Conservation (phyloP, 2,888 invertebrate genomes). For the Apamea epomidion region DNA sequence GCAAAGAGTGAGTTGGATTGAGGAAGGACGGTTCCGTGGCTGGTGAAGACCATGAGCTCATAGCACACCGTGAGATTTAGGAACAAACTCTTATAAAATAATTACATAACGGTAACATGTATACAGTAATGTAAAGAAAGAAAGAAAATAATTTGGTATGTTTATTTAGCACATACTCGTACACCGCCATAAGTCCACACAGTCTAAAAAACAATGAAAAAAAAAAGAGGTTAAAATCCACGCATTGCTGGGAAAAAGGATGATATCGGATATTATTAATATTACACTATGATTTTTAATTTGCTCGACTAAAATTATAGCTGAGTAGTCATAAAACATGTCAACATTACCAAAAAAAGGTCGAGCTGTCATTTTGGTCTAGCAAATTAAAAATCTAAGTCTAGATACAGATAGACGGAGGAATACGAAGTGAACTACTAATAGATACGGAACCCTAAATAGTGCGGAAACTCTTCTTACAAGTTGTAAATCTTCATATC, state of each 20-base stretch:
- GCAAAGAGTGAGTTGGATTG: not conserved
- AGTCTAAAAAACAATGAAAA: not conserved
- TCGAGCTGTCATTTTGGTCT: too few species aligned
- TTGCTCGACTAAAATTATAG: too few species aligned
- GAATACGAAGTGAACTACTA: not conserved
- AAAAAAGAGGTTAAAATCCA: not conserved
- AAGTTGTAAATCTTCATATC: conserved; percentile 27
- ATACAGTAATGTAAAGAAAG: not conserved
- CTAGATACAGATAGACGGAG: not conserved
- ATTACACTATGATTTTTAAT: too few species aligned
- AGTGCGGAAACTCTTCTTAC: conserved; percentile 8
- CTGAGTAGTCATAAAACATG: too few species aligned
- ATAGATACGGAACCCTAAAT: conserved; percentile 8
- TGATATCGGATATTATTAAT: not conserved
- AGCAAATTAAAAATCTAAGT: too few species aligned
- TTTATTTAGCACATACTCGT: not conserved
- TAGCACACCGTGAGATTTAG: not conserved
- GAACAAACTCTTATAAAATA: too few species aligned
- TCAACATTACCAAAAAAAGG: too few species aligned
- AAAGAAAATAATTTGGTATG: not conserved
- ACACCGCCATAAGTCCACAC: not conserved
- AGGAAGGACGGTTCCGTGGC: conserved; percentile 1
- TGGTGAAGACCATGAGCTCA: not conserved
- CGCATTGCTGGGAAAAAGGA: not conserved
- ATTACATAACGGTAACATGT: too few species aligned